Base-by-base conservation (phyloP, 2,113 vertebrate genomes). In the Microcebus jonahi region DNA sequence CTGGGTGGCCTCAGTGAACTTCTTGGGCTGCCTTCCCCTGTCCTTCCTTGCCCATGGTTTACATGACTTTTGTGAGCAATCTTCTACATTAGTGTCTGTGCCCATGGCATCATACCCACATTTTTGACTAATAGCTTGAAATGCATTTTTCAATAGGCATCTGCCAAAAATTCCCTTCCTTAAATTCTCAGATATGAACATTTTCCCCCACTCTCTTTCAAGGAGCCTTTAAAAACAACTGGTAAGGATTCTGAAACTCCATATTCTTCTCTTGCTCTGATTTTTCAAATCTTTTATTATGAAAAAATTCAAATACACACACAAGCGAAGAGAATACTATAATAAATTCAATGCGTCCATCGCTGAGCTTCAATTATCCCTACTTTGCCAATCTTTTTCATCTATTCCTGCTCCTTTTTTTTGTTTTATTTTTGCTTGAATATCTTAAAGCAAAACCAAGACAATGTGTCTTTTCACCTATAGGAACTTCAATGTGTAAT, bases 361-460 rank as follows among this genome's bases (percentile, higher is more conserved):
- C 36, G 31, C 4, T 71, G 39, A 91, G 34, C 27, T 94, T 67
- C 45, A 48, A 67, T 70, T 4, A 36, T 42, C 4, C n/a, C 13
- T 42, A 42, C 48, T 77, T 73, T 59, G 27, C 14, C 25, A 48
- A 27, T 59, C 57, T 68, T 89, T 68, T 83, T 53, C 29, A 89
- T 11, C 34, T 36, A 63, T 31, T 89, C 11, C 23, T 34, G 39
- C 6, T 68, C 6, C 50, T 31, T 57, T 36, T 36, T 55, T 65
- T 31, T 45, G 31, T 75, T 75, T n/a, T 25, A 31, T 86, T 50
- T 75, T 92, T 94, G n/a, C 11, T 55, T 5, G 6, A n/a, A 36
- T n/a, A 76, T 48, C 42, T 87, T 82, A 94, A 42, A 92, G 61
- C 31, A 95, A 92, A 94, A 90, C 34, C 36, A 92, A 89, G 53